Conservation (phyloP, 2,888 invertebrate species). For the Tetrapedia diversipes region DNA sequence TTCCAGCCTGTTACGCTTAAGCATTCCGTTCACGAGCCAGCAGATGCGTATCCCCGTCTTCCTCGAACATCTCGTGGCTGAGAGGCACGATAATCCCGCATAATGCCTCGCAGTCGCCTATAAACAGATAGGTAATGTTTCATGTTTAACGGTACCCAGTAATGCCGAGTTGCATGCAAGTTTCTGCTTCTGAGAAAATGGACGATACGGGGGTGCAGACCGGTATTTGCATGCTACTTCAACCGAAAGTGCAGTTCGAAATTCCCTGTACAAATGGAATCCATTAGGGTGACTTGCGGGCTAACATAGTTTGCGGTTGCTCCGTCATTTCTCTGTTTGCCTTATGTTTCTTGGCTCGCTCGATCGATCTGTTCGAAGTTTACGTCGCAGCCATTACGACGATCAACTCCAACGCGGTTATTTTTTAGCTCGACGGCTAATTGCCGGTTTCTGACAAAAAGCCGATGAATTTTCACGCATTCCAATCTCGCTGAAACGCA, state of each 20-base stretch:
- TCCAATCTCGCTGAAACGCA: not conserved
- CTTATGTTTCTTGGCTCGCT: not conserved
- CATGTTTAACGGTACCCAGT: not conserved
- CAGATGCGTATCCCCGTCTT: no score
- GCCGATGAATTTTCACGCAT: not conserved
- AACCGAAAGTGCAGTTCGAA: not conserved
- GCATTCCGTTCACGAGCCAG: not conserved
- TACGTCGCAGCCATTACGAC: not conserved
- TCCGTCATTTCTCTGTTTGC: not conserved
- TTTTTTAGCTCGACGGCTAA: slow-evolving; percentile 2
- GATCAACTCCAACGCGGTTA: not conserved
- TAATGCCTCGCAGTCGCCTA: not conserved
- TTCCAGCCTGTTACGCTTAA: not conserved
- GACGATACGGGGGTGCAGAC: not conserved
- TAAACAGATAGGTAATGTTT: not conserved
- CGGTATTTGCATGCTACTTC: slow-evolving; percentile 16
- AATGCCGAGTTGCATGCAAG: not conserved
- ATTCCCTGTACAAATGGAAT: slow-evolving; percentile 6
- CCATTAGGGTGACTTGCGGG: not conserved
- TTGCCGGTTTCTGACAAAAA: not conserved
- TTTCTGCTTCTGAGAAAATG: not conserved
- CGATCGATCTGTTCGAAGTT: not conserved
- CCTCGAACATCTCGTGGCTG: no score
- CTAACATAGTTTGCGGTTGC: not conserved
- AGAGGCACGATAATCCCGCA: slow-evolving; percentile 7